Percentiles rank a stretch among this genome's conserved stretches.
Conservation (phyloP, 2,888 invertebrate species). For the Nomada goodeniana region DNA sequence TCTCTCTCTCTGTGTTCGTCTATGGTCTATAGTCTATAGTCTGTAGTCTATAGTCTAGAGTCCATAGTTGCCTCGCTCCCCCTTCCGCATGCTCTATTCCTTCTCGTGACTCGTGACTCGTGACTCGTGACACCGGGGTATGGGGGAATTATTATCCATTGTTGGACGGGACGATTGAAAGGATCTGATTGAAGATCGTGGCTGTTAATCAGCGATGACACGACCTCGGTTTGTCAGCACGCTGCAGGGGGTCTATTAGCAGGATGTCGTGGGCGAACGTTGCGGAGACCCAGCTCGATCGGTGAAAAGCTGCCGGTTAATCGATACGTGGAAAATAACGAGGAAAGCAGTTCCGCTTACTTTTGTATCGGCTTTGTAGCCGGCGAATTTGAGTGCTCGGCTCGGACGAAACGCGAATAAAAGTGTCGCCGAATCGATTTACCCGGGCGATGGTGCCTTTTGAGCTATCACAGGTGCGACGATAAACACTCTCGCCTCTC, state of each 20-base stretch:
- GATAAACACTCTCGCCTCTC: not conserved
- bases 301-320: not conserved
- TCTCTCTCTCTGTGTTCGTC: not conserved
- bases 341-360: too few relatives aligned
- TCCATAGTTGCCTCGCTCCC: not conserved
- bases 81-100: not conserved
- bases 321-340: not conserved
- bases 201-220: conserved; percentile 17
- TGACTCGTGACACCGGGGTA: not conserved
- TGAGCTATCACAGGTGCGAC: not conserved
- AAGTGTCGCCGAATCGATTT: too few relatives aligned
- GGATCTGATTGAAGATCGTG: conserved; percentile 1
- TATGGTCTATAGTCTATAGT: not conserved
- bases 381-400: too few relatives aligned
- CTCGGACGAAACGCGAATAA: too few relatives aligned
- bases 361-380: too few relatives aligned
- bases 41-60: not conserved
- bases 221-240: not conserved
- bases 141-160: conserved; percentile 30
- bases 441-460: too few relatives aligned
- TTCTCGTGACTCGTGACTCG: not conserved
- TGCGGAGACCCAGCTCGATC: not conserved
- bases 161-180: conserved; percentile 14
- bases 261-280: not conserved
- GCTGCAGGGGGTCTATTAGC: not conserved